Evolutionary conservation across 2,888 invertebrate genomes (phyloP), one percentile per base, ranked within the genome.

Genomic region (Aproaerema taeniolella): DNA sequence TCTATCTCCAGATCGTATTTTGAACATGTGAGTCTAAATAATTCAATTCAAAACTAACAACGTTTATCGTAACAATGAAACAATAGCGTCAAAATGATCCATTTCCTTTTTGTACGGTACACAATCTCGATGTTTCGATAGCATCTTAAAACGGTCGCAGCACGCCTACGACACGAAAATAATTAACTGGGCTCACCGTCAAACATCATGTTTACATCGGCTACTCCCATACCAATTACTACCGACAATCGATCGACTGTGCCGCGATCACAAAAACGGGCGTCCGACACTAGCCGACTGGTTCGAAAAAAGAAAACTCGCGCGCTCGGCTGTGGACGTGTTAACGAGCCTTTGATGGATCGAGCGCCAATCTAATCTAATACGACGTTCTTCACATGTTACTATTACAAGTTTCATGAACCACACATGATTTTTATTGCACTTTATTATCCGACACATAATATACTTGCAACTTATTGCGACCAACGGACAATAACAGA

Each of bases 171-270:
- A 81, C 78, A 80, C 65, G 75, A 79, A 85, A 83, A 85, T 85
- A 85, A 85, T 85, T 85, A 83, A 78, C 79, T 72, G 68, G 58
- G 64, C 66, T 64, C 74, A 67, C 69, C 80, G 70, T 73, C 74
- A 70, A 81, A 83, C 81, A 81, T 68, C 68, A 72, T 82, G 85
- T 85, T 72, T 71, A 83, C 82, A 82, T 70, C 75, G 65, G 74
- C 81, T 82, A 81, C 83, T 82, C 81, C 78, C 78, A 75, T 74
- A 81, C 76, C 81, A 78, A 81, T 85, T 83, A 81, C 83, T 80
- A 79, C 81, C 70, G 77, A 73, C 76, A 72, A 70, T 77, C 78
- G 73, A 73, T 71, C 65, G 63, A 59, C 61, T 65, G 42, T 39
- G 51, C 47, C 47, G 41, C 43, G 47, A 42, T 36, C 58, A 75